Conservation (phyloP, 2,797 vertebrate genomes). For the Clarias platycephalus region DNA sequence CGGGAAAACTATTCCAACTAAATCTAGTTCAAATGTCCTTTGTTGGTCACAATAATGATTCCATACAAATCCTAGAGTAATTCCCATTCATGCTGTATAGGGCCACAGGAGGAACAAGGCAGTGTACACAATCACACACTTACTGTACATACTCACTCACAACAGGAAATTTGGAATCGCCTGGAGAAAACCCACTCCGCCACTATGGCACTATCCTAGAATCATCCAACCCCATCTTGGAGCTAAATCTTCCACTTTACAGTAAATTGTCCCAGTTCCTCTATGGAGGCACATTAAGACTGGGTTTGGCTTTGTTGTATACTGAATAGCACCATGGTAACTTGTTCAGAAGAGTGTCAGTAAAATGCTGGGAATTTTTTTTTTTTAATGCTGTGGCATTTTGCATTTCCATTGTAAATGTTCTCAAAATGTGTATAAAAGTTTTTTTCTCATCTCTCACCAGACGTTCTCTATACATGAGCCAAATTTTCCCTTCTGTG, state of each 20-base stretch:
- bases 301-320: neutral
- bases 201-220: neutral
- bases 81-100: neutral
- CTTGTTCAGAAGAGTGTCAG: neutral
- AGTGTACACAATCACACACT: no score
- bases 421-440: neutral
- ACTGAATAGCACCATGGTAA: neutral
- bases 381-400: neutral
- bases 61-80: neutral
- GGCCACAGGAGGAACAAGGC: no score
- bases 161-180: no score
- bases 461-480: neutral
- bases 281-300: neutral
- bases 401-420: constrained; percentile 1
- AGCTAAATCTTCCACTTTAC: neutral
- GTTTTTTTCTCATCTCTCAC: neutral
- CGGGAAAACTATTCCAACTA: no score
- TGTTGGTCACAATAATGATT: neutral
- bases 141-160: no score
- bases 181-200: no score
- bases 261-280: neutral
- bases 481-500: constrained; percentile 7
- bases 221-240: no score
- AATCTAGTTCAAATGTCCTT: neutral
- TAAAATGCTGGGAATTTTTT: neutral